Base-by-base conservation (phyloP, 2,113 vertebrate genomes). In the Coregonus clupeaformis region DNA sequence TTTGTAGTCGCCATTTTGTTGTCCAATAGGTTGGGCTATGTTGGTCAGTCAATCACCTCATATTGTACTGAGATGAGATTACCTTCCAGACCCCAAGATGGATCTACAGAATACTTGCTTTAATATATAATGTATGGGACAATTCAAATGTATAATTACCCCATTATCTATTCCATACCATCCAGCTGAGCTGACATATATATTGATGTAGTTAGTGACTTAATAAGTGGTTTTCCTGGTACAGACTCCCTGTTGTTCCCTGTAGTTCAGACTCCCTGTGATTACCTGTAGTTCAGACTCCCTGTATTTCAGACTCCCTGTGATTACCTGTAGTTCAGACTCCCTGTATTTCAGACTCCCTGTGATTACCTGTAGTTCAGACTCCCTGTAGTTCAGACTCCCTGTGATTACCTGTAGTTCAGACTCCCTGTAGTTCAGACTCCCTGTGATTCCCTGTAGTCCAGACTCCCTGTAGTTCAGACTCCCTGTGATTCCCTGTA, bases 71-170 rank as follows among this genome's bases (percentile, higher is more conserved):
- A 42, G 1, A 79, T 49, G 29, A 59, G 60, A 22, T 25, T 70
- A 72, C 77, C 59, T 78, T 77, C 57, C 79, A 77, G 62, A 76
- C 69, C 73, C 77, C 69, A 71, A 77, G 77, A 67, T 70, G 42
- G 75, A 2, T 78, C 49, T 77, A 29, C 76, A 69, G 73, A 87
- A 82, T 69, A 3, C 11, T 68, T 42, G 9, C 20, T 68, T 12
- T 64, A 29, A 13, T 63, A 25, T 24, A 63, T 25, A 36, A 36
- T 36, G 6, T 7, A 36, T 36, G 32, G 32, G 32, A n/a, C n/a
- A n/a, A n/a, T n/a, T n/a, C n/a, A n/a, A 36, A 36, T 36, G 32
- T 7, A 36, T 36, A 42, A 2, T 11, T 42, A 42, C 7, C 13
- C 16, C 30, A 67, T 67, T 7, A 67, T 22, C 20, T 36, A 67